Evolutionary conservation across 2,888 invertebrate genomes (phyloP), one percentile per base, ranked within the genome.

Genomic region (Tethea ocularis): DNA sequence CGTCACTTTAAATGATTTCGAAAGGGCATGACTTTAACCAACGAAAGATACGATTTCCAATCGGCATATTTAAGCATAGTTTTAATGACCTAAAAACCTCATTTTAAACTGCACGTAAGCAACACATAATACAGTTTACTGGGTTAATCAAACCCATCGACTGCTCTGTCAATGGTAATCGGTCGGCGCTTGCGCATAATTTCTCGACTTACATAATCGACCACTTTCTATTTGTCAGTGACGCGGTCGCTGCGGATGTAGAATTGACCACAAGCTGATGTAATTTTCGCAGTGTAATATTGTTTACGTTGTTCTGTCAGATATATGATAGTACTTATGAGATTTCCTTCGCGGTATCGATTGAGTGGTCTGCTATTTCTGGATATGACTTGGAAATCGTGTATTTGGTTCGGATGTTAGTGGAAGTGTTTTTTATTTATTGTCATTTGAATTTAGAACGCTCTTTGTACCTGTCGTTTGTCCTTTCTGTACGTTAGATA

Each of bases 211-310:
- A 75, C 71, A 72, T 68, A 82, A 82, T 68, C 57, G 64, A 63
- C 63, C 75, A 80, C 82, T 82, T 82, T 82, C 82, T 82, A 81
- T 75, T 81, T 74, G 69, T 71, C 72, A 61, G 58, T 56, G 57
- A 54, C 66, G 55, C 54, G 54, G 33, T 17, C 53, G 41, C 46
- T 8, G 20, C 46, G 46, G 46, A 46, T 46, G 46, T 46, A 0
- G 20, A 22, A 11, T 56, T 38, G 57, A 23, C 26, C 57, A 20
- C 24, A 41, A 38, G 33, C 54, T 60, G 57, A 60, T 51, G 60
- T 41, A 60, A 60, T 60, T 56, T 56, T 57, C 57, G 23, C 57
- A 52, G 60, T 52, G 57, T 26, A 56, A 24, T 15, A 26, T 56
- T 17, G n/a, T 53, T 26, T 54, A 54, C 17, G n/a, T 38, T 38